Evolutionary conservation across 2,888 invertebrate species (phyloP), one percentile per base, ranked within the genome.

Genomic region (Lasius platythorax): DNA sequence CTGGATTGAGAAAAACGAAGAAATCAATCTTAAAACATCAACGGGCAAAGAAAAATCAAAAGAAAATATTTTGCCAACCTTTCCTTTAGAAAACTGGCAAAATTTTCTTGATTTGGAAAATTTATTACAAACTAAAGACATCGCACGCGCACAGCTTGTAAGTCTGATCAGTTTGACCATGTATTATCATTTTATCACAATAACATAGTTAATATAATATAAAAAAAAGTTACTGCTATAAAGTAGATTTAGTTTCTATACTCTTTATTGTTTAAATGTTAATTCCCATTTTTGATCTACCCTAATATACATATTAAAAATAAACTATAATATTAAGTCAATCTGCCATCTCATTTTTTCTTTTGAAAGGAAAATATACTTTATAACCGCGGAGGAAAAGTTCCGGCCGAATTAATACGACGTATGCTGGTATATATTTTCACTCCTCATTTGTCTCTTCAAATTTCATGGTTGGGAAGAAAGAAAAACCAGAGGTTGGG

Each of bases 401-500:
- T 37, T 37, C 37, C 64, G 37, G 64, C 37, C 37, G 37, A 66
- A 12, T 66, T 66, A n/a, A 66, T 66, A 66, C 64, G 64, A 8
- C 64, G 64, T 3, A 66, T 66, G n/a, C 37, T 66, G 33, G n/a
- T n/a, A n/a, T n/a, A 37, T 37, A 33, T 66, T 37, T 66, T 66
- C 5, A 37, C 37, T n/a, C 64, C 64, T 37, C 11, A 12, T 37
- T 66, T 66, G n/a, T 18, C 37, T 37, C 64, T 33, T 64, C n/a
- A n/a, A 66, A 37, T 66, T 12, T 37, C n/a, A 6, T 66, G 37
- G 64, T 37, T 64, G 2, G 64, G n/a, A n/a, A 9, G 37, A 2
- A 66, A 66, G 11, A 66, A 66, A 33, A 66, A 66, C 11, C 33
- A 66, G 2, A 66, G 64, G 1, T 37, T 66, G 18, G 63, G 37